phyloP scores from a whole-genome alignment of 2,888 invertebrate species.

The Nephrotoma guestfalica region DNA sequence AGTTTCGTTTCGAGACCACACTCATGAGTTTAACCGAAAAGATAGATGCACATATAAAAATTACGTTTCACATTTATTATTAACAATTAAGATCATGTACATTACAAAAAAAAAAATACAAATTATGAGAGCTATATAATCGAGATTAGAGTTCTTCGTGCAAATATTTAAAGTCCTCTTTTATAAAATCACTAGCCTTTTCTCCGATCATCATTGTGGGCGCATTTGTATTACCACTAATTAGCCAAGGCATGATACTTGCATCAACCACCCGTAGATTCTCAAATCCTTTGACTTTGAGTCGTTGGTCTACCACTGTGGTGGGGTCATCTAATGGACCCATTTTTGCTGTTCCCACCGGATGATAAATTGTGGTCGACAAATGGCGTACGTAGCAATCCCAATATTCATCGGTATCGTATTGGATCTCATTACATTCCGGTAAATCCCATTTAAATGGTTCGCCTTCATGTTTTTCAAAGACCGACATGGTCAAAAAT shows the following conservation, averaged over 20 bases:
- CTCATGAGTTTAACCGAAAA: neutral
- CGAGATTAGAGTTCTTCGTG: constrained; percentile 3
- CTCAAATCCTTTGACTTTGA: constrained; percentile 38
- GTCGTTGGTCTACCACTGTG: constrained; percentile 41
- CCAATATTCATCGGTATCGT: constrained; percentile 73
- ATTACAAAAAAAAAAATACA: neutral
- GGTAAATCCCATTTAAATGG: constrained; percentile 56
- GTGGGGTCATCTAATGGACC: constrained; percentile 34
- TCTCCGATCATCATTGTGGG: constrained; percentile 50
- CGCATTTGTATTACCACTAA: constrained; percentile 46
- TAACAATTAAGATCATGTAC: neutral
- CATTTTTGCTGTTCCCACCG: constrained; percentile 50
- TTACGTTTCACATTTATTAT: neutral
- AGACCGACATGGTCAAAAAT: constrained; percentile 29
- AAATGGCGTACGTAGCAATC: constrained; percentile 69
- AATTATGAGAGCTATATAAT: neutral
- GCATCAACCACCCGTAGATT: constrained; percentile 46
- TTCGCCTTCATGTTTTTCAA: constrained; percentile 28
- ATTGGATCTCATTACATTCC: constrained; percentile 51
- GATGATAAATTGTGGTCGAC: constrained; percentile 62
- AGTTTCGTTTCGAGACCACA: too few species aligned
- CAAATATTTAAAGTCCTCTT: constrained; percentile 32
- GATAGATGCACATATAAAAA: neutral
- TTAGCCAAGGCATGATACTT: constrained; percentile 48
- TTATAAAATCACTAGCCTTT: constrained; percentile 48